These are phyloP conservation scores for Chiloscyllium plagiosum DNA, from an alignment of 2,113 vertebrate species.

Conservation along the genomic window DNA sequence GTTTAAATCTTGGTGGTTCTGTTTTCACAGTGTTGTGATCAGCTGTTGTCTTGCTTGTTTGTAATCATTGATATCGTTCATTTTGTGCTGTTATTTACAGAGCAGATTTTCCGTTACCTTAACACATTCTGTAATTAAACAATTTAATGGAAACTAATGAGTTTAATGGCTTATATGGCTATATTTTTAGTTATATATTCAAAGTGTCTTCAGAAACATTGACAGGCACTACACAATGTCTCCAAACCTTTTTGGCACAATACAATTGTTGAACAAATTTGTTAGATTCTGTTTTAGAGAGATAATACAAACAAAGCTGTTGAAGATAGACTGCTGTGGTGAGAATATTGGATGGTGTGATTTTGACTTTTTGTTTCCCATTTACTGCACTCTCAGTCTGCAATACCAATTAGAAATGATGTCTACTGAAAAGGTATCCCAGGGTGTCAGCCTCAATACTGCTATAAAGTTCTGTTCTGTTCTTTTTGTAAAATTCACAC, in stretches of 20 bases:
- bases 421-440: not conserved
- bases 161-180: not conserved
- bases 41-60: not conserved
- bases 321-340: not conserved
- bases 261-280: not conserved
- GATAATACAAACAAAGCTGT: not conserved
- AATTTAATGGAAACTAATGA: not conserved
- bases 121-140: not conserved
- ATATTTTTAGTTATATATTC: not conserved
- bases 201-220: not conserved
- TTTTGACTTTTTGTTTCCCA: not conserved
- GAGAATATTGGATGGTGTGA: not conserved
- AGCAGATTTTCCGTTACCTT: not conserved
- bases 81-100: not conserved
- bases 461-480: not conserved
- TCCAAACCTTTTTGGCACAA: not conserved
- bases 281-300: not conserved
- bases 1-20: not conserved
- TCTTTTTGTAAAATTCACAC: not conserved
- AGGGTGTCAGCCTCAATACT: not conserved
- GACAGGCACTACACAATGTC: not conserved
- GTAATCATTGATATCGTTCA: not conserved
- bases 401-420: not conserved
- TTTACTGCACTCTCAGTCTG: not conserved
- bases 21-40: not conserved